phyloP scores from a whole-genome alignment of 2,797 vertebrate species.

The Galaxias olidus region DNA sequence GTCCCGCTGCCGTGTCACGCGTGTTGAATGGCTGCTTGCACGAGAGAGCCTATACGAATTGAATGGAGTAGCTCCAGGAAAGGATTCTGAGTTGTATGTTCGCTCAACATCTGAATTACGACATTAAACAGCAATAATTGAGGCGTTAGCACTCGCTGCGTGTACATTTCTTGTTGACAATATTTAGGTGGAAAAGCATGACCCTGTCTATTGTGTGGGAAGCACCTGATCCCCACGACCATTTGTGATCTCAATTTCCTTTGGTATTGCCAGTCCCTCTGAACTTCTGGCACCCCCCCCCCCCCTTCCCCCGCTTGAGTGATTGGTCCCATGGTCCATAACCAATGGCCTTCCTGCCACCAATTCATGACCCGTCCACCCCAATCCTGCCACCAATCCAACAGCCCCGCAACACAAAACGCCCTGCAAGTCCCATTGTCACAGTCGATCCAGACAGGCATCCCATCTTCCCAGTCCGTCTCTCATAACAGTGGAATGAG shows the following conservation, averaged over 20 bases:
- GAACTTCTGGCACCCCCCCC: constrained; percentile 71
- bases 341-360: constrained; percentile 71
- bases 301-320: constrained; percentile 74
- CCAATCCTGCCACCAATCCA: constrained; percentile 80
- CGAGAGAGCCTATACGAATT: too few species aligned
- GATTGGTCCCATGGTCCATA: constrained; percentile 76
- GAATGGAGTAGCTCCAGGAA: too few species aligned
- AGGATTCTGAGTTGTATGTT: too few species aligned
- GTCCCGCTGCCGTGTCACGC: constrained; percentile 34
- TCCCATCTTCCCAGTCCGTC: constrained; percentile 54
- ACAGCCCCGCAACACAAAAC: constrained; percentile 71
- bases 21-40: constrained; percentile 31
- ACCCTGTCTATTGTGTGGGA: constrained; percentile 63
- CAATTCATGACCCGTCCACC: constrained; percentile 85
- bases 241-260: constrained; percentile 71
- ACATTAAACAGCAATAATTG: too few species aligned
- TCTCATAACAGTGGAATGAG: constrained; percentile 70
- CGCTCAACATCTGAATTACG: too few species aligned
- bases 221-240: constrained; percentile 49
- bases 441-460: constrained; percentile 72
- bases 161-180: constrained; percentile 23
- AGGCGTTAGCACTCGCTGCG: too few species aligned
- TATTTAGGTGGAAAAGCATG: constrained; percentile 36
- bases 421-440: constrained; percentile 70
- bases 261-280: constrained; percentile 65